Conservation (phyloP, 2,888 invertebrate genomes). For the Micoletzkya japonica region DNA sequence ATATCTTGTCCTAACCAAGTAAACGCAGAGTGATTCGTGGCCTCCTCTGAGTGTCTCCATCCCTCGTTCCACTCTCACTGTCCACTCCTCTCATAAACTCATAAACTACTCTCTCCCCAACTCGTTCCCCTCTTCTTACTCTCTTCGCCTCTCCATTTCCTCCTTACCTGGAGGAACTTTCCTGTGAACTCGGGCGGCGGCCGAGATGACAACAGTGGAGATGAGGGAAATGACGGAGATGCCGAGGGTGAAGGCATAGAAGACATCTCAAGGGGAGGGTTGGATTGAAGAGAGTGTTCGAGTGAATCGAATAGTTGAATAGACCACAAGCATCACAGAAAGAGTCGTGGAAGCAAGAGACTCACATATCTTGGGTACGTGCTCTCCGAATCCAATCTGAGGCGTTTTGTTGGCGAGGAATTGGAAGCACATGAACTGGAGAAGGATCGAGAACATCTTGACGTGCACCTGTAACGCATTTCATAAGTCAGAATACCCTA, state of each 20-base stretch:
- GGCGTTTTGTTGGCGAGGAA: conserved; percentile 56
- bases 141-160: neutral
- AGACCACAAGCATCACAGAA: neutral
- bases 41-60: too few species aligned
- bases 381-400: conserved; percentile 52
- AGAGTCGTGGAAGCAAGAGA: neutral
- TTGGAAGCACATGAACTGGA: conserved; percentile 60
- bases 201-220: conserved; percentile 53
- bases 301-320: neutral
- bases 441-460: conserved; percentile 57
- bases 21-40: too few species aligned
- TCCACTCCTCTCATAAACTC: neutral
- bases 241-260: conserved; percentile 58
- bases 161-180: conserved; percentile 50
- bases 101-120: neutral
- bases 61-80: neutral
- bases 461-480: conserved; percentile 45
- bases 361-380: conserved; percentile 57
- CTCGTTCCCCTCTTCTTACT: neutral
- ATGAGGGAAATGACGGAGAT: conserved; percentile 53
- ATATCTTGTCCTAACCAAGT: too few species aligned
- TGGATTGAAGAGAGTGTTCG: neutral
- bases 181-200: conserved; percentile 48
- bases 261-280: conserved; percentile 42
- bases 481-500: neutral